Base-by-base conservation (phyloP, 2,797 vertebrate species). In the Antennarius maculatus region DNA sequence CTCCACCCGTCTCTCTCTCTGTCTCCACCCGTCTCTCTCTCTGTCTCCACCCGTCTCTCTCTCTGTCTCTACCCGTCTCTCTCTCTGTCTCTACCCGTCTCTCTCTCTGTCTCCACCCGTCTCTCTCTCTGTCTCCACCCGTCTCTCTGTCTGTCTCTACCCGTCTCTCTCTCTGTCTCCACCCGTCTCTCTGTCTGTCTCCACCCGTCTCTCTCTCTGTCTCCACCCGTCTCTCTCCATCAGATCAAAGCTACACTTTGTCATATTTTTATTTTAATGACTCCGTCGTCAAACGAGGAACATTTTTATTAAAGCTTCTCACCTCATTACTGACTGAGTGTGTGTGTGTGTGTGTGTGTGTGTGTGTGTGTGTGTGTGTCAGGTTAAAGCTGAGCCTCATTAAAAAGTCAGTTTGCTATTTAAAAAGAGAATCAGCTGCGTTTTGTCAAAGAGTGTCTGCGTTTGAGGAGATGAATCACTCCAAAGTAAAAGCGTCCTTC, bases 191-290 rank as follows among this genome's bases (percentile, higher is more conserved):
- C 41, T n/a, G n/a, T 53, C 39, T 11, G 10, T 66, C 17, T 39
- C 37, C 37, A 39, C 37, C 37, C 37, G 37, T 39, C 37, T 39
- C 37, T 39, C 37, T 47, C 18, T n/a, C 41, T 54, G 5, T 39
- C 37, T 39, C 37, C 37, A 39, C 9, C 37, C 37, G 9, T 39
- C 37, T 43, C 46, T 28, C 41, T 53, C 39, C 14, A 13, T 66
- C 17, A 57, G 54, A 81, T 77, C 71, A 77, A 69, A 74, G 74
- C 52, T 58, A 17, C 59, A 47, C 34, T 66, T 69, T 75, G 54
- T 73, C 68, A 66, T 48, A 65, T 78, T 71, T 74, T 72, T 63
- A 69, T 71, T 78, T 78, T 77, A 78, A 78, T 78, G 75, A 72
- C 50, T 69, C 37, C 37, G 4, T 61, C 34, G 49, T 74, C 46